Evolutionary conservation across 2,113 vertebrate species (phyloP).

Genomic region (Pipra filicauda): DNA sequence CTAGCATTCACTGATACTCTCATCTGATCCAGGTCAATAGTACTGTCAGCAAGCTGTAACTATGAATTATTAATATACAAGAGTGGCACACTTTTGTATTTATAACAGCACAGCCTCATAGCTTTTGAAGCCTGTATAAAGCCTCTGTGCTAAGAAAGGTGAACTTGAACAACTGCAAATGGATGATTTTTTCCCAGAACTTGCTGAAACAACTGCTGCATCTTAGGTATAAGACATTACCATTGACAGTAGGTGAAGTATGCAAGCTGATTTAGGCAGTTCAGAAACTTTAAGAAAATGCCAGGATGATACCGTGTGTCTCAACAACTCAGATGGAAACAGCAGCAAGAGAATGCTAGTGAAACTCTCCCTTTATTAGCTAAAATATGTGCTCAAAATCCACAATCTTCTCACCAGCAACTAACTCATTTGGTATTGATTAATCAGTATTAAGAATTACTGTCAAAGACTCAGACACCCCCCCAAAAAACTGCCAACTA

Average conservation of each 20-base stretch:
- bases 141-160: background rate
- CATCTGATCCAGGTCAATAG: background rate
- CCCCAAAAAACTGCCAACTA: background rate
- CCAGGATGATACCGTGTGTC: background rate
- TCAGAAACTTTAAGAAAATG: background rate
- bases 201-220: background rate
- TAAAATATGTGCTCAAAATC: background rate
- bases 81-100: background rate
- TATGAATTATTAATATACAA: background rate
- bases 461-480: background rate
- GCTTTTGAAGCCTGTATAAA: background rate
- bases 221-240: background rate
- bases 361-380: background rate
- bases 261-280: background rate
- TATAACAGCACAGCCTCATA: background rate
- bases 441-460: background rate
- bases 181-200: background rate
- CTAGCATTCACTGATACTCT: background rate
- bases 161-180: background rate
- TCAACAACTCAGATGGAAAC: background rate
- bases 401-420: background rate
- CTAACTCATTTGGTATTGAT: background rate
- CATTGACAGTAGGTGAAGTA: background rate
- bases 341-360: background rate
- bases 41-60: background rate